phyloP scores from a whole-genome alignment of 2,797 vertebrate species.

The Parotocinclus haroldoi region DNA sequence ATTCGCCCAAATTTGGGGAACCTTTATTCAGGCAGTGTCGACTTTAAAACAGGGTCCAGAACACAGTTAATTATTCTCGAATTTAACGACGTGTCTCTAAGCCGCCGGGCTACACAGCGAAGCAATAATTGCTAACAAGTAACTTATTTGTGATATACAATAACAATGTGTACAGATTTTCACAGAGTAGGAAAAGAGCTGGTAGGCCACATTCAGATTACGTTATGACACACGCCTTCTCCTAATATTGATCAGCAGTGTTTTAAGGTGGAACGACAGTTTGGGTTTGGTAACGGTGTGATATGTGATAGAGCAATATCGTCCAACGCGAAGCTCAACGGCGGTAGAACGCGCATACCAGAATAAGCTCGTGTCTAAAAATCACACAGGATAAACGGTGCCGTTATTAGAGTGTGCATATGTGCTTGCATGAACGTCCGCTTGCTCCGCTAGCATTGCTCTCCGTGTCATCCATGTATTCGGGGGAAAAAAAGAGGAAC shows the following conservation, averaged over 20 bases:
- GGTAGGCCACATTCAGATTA: conserved; percentile 52
- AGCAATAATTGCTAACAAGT: conserved; percentile 68
- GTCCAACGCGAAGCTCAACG: conserved; percentile 65
- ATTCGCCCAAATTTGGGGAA: conserved; percentile 43
- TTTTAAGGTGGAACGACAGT: conserved; percentile 33
- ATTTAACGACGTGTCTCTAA: conserved; percentile 34
- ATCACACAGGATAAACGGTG: conserved; percentile 38
- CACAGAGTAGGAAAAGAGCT: conserved; percentile 35
- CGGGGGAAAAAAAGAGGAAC: conserved; percentile 58
- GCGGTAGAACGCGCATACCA: conserved; percentile 64
- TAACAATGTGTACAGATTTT: conserved; percentile 48
- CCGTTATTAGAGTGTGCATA: conserved; percentile 14
- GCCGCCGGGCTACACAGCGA: conserved; percentile 67
- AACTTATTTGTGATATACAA: conserved; percentile 30
- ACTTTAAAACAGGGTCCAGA: conserved; percentile 47
- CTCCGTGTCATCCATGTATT: conserved; percentile 57
- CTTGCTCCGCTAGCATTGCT: conserved; percentile 16
- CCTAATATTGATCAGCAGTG: conserved; percentile 20
- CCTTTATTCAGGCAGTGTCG: conserved; percentile 43
- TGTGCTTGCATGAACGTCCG: conserved; percentile 21
- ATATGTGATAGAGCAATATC: conserved; percentile 69
- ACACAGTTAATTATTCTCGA: conserved; percentile 36
- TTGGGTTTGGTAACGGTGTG: conserved; percentile 28
- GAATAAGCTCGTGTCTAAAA: conserved; percentile 50
- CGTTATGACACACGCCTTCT: conserved; percentile 44